Base-by-base conservation (phyloP, 2,888 invertebrate genomes). In the Sialis lutaria region DNA sequence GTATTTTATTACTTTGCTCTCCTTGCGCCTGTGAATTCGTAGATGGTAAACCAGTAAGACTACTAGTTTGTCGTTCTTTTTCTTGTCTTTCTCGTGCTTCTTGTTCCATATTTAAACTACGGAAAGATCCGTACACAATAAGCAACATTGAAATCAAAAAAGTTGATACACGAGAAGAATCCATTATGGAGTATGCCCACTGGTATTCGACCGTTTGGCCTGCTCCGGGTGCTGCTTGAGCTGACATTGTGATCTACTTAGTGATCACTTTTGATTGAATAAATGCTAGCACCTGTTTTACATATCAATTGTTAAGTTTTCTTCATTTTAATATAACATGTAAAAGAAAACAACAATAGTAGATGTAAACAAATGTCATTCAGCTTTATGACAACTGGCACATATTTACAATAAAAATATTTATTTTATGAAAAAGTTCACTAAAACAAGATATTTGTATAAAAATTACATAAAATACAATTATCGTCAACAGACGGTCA, bases 41-140 rank as follows among this genome's bases (percentile, higher is more conserved):
- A 31, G 47, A 49, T 53, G 47, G 56, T 58, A 70, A 57, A 46
- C 78, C 77, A 34, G 75, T 70, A 48, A 77, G 65, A 45, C 75
- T 68, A 52, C 81, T 82, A 62, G 73, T 80, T 57, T 60, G 72
- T 62, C 76, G 74, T 62, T 77, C 84, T 64, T 79, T 78, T 60
- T 83, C 83, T 53, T 81, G 81, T 54, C 83, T 74, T 64, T 88
- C 87, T 52, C 88, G 76, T 42, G 91, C 91, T 64, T 93, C 92
- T 56, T 92, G 85, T 66, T 95, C 95, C 81, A 95, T 88, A 68
- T 95, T 95, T 53, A 95, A 70, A 52, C 93, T 93, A 56, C 93
- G 85, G 70, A 95, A 96, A 64, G 93, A 93, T 58, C 95, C 96
- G 65, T 96, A 96, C 35, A 96, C 93, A 59, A 96, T 96, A 55